Conservation (phyloP, 2,113 vertebrate species). For the Myotis lucifugus region DNA sequence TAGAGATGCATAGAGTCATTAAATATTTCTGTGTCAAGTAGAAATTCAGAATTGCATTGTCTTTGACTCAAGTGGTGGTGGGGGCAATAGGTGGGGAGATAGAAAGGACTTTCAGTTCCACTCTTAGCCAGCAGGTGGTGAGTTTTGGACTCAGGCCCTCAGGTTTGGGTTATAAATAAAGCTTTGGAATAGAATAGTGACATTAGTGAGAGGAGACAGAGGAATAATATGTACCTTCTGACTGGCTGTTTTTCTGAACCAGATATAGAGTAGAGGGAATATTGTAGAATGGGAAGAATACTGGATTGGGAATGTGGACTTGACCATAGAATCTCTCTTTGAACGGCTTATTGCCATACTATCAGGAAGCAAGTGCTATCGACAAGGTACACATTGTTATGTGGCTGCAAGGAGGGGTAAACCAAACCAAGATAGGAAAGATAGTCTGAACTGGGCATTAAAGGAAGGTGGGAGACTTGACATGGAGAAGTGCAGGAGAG, state of each 20-base stretch:
- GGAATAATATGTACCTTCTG: neutral
- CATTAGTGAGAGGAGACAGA: neutral
- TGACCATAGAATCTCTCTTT: neutral
- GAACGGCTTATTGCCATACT: neutral
- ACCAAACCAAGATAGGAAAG: neutral
- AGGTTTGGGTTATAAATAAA: conserved; percentile 39
- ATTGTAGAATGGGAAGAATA: neutral
- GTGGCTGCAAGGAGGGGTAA: neutral
- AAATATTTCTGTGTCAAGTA: neutral
- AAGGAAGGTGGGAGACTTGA: neutral
- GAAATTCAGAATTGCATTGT: neutral
- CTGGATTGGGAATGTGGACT: neutral
- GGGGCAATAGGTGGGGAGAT: neutral
- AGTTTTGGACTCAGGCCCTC: neutral
- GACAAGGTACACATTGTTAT: neutral
- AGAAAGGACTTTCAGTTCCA: conserved; percentile 23
- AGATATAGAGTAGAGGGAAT: neutral
- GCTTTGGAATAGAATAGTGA: neutral
- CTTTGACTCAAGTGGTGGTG: neutral
- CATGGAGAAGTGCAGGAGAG: neutral
- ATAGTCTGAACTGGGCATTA: neutral
- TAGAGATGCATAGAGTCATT: neutral
- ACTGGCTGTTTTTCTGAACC: neutral
- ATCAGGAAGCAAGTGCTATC: neutral
- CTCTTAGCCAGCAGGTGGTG: conserved; percentile 38